Evolutionary conservation across 2,797 vertebrate species (phyloP), one percentile per base, ranked within the genome.

Genomic region (Tangara arthus): DNA sequence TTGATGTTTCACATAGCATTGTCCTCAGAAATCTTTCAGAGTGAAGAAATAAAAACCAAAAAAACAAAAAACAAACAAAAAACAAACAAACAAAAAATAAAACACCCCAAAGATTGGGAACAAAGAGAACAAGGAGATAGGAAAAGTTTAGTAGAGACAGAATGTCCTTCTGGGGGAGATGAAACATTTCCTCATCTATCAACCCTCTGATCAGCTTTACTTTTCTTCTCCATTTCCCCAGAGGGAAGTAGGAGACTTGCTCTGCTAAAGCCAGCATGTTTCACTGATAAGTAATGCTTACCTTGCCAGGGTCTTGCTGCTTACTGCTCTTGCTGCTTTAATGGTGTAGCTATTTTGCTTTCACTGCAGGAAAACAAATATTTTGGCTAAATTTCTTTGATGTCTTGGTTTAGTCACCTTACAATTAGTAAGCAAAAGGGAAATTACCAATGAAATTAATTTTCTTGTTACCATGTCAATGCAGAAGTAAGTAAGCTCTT

Each of bases 361-460:
- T 89, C 49, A 82, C 35, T 32, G 52, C 55, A 91, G 65, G 21
- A 20, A 27, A 94, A 89, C 46, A 95, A 92, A 90, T 70, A 68
- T 81, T 91, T 92, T 93, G 84, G 82, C 68, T 94, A 95, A 86
- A 91, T 95, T 96, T 34, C 12, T 95, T 85, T 87, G 64, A 87
- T 90, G 21, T 39, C 87, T 50, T 64, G 19, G 87, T 66, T 87
- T 79, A 82, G 83, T 85, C 52, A 50, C 53, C 50, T 94, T 91
- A 34, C 26, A 47, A 89, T 89, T 71, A 93, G 12, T 9, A 94
- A 94, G 70, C 35, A 66, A 86, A 89, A 63, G 26, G 73, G 27
- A 80, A 83, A 81, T 61, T 47, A 53, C 4, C 9, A 39, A 3
- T 4, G 12, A 71, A 71, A 52, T 59, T 8, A 22, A 64, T 79